Evolutionary conservation across 2,888 invertebrate genomes (phyloP), one percentile per base, ranked within the genome.

Genomic region (Imbricaverruca yamaguchii): DNA sequence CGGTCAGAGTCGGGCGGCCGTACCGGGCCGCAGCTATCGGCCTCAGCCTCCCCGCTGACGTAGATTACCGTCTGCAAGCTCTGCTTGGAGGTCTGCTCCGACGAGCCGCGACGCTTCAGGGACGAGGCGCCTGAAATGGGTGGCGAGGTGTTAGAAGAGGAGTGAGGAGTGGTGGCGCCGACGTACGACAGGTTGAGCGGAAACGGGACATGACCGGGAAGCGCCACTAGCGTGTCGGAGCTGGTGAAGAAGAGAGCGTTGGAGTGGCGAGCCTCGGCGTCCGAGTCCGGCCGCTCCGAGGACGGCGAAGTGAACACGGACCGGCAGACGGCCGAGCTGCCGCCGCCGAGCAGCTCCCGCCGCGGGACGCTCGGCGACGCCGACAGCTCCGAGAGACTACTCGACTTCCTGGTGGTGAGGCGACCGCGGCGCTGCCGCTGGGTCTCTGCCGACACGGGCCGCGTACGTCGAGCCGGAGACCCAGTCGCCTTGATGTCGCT

Each of bases 361-460:
- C 67, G 67, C 23, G 25, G 25, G 6, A n/a, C n/a, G 74, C 21
- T 15, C 53, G 74, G 74, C 53, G 74, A 74, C 6, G 74, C 74
- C 7, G 74, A 74, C 74, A 74, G 74, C 55, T 74, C 74, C 18
- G 74, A 74, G 21, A 74, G 74, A 39, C 74, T 74, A 55, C 74
- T 74, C 21, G 74, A 74, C 39, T 80, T 80, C 59, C 18, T 39
- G 39, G 39, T 80, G 83, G 80, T 82, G 82, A 21, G 83, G 55
- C 80, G 83, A 83, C 81, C 83, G 96, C 83, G 97, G 90, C 87
- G 96, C 95, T 87, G 97, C 97, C 88, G 95, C 97, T 15, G 94
- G 93, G 86, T 96, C 91, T 89, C 97, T 97, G 90, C 97, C 97
- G 87, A 97, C 96, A 84, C 97, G 93, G 89, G 97, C 97, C 97